Percentiles rank a stretch among this genome's conserved stretches.
phyloP scores from a whole-genome alignment of 2,113 vertebrate genomes.

The Pithys albifrons region DNA sequence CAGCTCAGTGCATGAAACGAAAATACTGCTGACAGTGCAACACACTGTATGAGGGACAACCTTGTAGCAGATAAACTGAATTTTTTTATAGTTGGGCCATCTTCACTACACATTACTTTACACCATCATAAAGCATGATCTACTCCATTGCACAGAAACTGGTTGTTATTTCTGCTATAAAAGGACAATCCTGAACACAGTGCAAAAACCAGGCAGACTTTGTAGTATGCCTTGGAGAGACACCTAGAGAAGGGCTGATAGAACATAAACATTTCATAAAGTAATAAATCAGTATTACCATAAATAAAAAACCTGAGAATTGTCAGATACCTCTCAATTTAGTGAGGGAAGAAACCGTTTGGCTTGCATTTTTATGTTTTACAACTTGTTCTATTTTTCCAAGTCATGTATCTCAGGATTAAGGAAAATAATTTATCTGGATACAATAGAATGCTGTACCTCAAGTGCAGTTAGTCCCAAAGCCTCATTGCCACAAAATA shows the following conservation, averaged over 20 bases:
- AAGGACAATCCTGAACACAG: background rate
- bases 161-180: background rate
- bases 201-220: background rate
- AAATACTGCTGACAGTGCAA: background rate
- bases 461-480: background rate
- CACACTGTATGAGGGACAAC: background rate
- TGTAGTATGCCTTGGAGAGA: background rate
- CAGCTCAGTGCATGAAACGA: background rate
- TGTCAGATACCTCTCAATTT: background rate
- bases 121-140: background rate
- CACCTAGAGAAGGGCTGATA: background rate
- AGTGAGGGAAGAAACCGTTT: background rate
- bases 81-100: background rate
- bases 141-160: background rate
- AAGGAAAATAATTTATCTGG: background rate
- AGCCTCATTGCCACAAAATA: background rate
- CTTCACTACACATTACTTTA: background rate
- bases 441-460: background rate
- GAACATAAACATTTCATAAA: background rate
- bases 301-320: background rate
- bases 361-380: background rate
- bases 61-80: background rate
- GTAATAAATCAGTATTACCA: background rate
- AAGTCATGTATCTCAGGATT: background rate
- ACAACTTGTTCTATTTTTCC: background rate